A percentile compares a stretch with the other conserved stretches of the same genome.
Conservation (phyloP, 2,113 vertebrate species). For the Austrofundulus limnaeus region DNA sequence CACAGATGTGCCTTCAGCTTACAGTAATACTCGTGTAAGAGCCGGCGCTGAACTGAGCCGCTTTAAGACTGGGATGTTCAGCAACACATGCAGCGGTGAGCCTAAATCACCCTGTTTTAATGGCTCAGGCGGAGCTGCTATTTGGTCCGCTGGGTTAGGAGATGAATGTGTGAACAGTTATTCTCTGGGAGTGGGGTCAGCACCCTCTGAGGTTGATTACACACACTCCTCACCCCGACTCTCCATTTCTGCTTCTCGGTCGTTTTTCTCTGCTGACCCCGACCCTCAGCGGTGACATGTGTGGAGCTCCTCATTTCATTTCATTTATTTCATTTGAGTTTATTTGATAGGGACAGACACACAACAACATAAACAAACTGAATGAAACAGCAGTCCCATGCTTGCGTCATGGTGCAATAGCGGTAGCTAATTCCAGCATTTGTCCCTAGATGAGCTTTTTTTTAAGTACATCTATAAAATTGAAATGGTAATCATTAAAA, state of each 20-base stretch:
- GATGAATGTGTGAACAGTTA: slow-evolving; percentile 76
- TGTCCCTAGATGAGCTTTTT: too few species aligned
- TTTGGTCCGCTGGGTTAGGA: slow-evolving; percentile 67
- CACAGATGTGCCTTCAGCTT: slow-evolving; percentile 75
- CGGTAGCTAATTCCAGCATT: too few species aligned
- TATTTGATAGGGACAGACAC: too few species aligned
- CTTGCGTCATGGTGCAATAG: too few species aligned
- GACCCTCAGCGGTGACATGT: slow-evolving; percentile 19
- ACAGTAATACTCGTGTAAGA: slow-evolving; percentile 68
- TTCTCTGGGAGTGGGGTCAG: slow-evolving; percentile 67
- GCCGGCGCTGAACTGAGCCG: slow-evolving; percentile 31
- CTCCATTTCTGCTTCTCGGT: slow-evolving; percentile 5
- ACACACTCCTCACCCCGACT: not conserved
- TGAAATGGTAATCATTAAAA: too few species aligned
- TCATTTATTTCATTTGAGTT: too few species aligned
- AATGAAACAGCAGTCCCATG: too few species aligned
- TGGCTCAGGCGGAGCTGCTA: slow-evolving; percentile 63
- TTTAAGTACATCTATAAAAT: too few species aligned
- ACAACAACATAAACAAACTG: too few species aligned
- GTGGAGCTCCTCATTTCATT: too few species aligned
- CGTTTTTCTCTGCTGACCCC: slow-evolving; percentile 7
- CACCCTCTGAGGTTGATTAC: slow-evolving; percentile 48
- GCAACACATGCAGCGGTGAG: slow-evolving; percentile 38
- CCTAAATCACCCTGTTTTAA: slow-evolving; percentile 64
- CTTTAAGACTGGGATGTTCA: slow-evolving; percentile 48